Evolutionary conservation across 1,140 invertebrate species (phyloP), one percentile per base, ranked within the genome.

Genomic region (Drosophila obscura): DNA sequence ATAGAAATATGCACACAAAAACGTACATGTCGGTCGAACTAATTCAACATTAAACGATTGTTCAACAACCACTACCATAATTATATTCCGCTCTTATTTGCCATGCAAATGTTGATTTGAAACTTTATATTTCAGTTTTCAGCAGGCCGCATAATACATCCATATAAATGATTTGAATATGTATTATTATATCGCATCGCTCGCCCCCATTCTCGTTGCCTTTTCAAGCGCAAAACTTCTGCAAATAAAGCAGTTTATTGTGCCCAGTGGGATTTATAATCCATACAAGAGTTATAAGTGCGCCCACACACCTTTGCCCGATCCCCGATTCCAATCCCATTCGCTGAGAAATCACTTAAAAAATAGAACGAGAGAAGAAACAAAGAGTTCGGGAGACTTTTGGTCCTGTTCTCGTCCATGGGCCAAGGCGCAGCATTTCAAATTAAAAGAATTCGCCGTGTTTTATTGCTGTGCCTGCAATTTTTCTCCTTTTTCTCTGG

Each of bases 221-320:
- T 55, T 66, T 73, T 53, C 58, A 59, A 51, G 59, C 83, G 53
- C 41, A 62, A 69, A 87, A 87, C 75, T 88, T 88, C 79, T 76
- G 83, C 82, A 73, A 83, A 87, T 82, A 87, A 88, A 87, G 83
- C 82, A 88, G 79, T 87, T 88, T 87, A 87, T 88, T 79, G 72
- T 83, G 49, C 82, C 82, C 75, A 60, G 44, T 60, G 82, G 82
- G 82, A 87, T 76, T 87, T 73, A 77, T 87, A 87, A 82, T 87
- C 83, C 83, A 82, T 83, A 87, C 78, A 82, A 85, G 82, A 83
- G 78, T 85, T 87, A 88, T 88, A 87, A 88, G 79, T 51, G 58
- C 67, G 56, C 43, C 72, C 63, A 16, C 44, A 67, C 51, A 67
- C 66, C 66, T 69, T 69, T 24, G 22, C 22, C 22, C 22, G 9